Evolutionary conservation across 1,140 invertebrate species (phyloP).

Genomic region (Calosoma granatense): DNA sequence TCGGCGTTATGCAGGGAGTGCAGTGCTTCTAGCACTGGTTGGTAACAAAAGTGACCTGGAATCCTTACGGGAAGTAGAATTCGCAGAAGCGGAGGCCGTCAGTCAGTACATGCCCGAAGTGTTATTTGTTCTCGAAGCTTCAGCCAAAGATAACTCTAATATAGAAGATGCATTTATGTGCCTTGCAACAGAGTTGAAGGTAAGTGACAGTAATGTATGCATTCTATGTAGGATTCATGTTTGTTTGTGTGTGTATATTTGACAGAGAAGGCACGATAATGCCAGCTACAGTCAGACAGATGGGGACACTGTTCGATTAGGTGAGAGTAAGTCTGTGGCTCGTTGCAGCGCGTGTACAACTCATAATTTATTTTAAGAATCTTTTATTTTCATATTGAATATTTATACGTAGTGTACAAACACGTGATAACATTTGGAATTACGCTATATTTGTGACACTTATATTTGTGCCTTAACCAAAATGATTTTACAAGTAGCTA

Average conservation of each 20-base stretch:
- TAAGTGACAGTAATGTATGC: conserved; percentile 29
- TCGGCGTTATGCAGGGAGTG: conserved; percentile 79
- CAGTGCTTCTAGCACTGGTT: conserved; percentile 80
- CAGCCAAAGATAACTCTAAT: conserved; percentile 88
- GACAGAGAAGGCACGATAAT: conserved; percentile 53
- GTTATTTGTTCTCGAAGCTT: conserved; percentile 78
- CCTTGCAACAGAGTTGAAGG: conserved; percentile 79
- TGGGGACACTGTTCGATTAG: conserved; percentile 47
- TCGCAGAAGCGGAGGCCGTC: conserved; percentile 71
- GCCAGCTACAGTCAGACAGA: conserved; percentile 46
- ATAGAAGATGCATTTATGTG: conserved; percentile 85
- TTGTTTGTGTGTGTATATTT: conserved; percentile 25
- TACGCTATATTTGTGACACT: neutral
- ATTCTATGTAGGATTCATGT: conserved; percentile 10
- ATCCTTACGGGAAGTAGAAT: conserved; percentile 68
- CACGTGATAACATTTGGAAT: neutral
- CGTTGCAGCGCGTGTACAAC: conserved; percentile 27
- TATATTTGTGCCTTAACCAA: conserved; percentile 2
- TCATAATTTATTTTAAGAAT: neutral
- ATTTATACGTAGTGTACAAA: neutral
- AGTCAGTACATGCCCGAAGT: conserved; percentile 77
- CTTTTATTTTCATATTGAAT: neutral
- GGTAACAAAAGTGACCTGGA: conserved; percentile 88
- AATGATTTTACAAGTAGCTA: neutral
- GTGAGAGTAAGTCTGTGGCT: conserved; percentile 36